Evolutionary conservation across 2,113 vertebrate species (phyloP).

Genomic region (Dermatemys mawii): DNA sequence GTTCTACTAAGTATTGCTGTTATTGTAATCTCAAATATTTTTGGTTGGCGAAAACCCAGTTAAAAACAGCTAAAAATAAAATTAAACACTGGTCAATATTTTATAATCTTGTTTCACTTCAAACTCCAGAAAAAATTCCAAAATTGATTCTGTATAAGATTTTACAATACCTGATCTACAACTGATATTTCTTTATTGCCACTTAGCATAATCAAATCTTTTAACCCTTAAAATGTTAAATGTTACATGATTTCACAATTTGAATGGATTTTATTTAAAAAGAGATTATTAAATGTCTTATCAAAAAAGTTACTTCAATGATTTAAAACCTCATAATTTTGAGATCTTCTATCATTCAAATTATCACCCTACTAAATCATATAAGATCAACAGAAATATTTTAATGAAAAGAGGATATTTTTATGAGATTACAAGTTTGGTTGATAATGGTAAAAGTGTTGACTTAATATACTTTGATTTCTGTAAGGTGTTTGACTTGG

Average conservation of each 20-base stretch:
- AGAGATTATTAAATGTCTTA: neutral
- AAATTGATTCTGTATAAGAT: neutral
- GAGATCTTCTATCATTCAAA: neutral
- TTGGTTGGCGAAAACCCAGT: rapidly evolving
- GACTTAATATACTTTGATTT: neutral
- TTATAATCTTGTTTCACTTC: rapidly evolving
- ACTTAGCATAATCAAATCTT: neutral
- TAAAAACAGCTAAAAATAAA: rapidly evolving
- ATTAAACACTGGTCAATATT: neutral
- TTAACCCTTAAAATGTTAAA: neutral
- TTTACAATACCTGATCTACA: neutral
- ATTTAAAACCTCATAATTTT: neutral
- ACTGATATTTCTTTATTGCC: neutral
- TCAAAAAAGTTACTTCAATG: neutral
- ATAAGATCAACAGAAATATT: neutral
- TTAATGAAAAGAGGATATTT: neutral
- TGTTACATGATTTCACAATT: neutral
- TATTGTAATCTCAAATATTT: neutral
- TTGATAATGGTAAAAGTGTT: neutral
- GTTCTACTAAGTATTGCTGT: neutral
- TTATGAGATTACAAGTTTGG: neutral
- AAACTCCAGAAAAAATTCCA: neutral
- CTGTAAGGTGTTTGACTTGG: neutral
- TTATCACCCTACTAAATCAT: neutral
- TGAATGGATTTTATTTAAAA: neutral